Percentiles rank a stretch among this genome's conserved stretches.
phyloP scores from a whole-genome alignment of 2,797 vertebrate genomes.

The Picus viridis region DNA sequence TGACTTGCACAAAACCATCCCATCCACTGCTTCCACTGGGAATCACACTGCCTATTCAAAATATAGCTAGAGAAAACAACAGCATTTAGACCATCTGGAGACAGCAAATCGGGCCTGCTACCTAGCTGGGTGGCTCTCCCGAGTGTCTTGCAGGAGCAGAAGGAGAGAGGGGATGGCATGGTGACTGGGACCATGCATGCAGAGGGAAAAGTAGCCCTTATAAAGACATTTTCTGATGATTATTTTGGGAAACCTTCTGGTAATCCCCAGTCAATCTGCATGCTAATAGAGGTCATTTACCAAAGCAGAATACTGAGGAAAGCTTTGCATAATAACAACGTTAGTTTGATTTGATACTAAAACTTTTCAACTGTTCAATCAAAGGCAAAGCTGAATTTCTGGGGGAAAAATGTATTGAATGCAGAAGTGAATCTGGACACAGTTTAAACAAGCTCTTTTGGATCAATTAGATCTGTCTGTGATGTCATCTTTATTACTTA shows the following conservation, averaged over 20 bases:
- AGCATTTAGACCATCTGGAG: slow-evolving; percentile 27
- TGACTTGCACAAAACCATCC: not conserved
- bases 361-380: slow-evolving; percentile 61
- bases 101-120: not conserved
- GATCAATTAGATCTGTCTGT: slow-evolving; percentile 46
- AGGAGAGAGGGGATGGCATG: not conserved
- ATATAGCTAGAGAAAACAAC: not conserved
- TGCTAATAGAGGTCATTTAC: slow-evolving; percentile 76
- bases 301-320: slow-evolving; percentile 49
- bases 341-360: slow-evolving; percentile 69
- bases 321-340: slow-evolving; percentile 73
- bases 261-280: slow-evolving; percentile 77
- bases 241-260: slow-evolving; percentile 73
- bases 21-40: not conserved
- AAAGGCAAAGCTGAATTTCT: slow-evolving; percentile 59
- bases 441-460: slow-evolving; percentile 46
- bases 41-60: not conserved
- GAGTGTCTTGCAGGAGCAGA: not conserved
- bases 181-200: not conserved
- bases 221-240: slow-evolving; percentile 73
- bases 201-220: slow-evolving; percentile 48
- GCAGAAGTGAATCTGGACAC: slow-evolving; percentile 22
- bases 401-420: slow-evolving; percentile 14
- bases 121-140: slow-evolving; percentile 1
- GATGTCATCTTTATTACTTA: slow-evolving; percentile 61